Conservation (phyloP, 1,140 invertebrate species). For the Coptotermes formosanus region DNA sequence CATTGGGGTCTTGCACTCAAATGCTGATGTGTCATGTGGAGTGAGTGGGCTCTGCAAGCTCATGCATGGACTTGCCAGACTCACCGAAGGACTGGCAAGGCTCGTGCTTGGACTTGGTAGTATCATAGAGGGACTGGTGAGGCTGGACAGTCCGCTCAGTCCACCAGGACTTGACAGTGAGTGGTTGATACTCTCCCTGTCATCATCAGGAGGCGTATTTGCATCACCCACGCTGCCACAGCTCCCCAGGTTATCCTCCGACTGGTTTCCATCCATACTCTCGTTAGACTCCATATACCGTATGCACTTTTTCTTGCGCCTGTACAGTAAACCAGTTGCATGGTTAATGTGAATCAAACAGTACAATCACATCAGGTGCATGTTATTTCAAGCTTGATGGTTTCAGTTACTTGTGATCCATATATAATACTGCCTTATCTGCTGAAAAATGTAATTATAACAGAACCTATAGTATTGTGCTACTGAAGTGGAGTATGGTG, state of each 20-base stretch:
- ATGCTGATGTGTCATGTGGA: slow-evolving; percentile 45
- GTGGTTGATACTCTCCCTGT: slow-evolving; percentile 60
- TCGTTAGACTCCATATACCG: slow-evolving; percentile 81
- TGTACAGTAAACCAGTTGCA: slow-evolving; percentile 54
- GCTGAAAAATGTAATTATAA: neutral
- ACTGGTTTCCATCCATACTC: slow-evolving; percentile 69
- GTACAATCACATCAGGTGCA: neutral
- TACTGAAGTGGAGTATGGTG: no score
- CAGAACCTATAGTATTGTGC: no score
- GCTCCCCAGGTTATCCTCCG: slow-evolving; percentile 73
- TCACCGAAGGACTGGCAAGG: slow-evolving; percentile 64
- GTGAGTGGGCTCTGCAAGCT: slow-evolving; percentile 54
- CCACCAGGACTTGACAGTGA: slow-evolving; percentile 76
- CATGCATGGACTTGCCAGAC: slow-evolving; percentile 57
- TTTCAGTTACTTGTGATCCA: no score
- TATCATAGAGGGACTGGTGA: slow-evolving; percentile 71
- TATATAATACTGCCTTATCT: neutral
- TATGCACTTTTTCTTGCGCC: slow-evolving; percentile 98
- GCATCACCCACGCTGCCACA: slow-evolving; percentile 72
- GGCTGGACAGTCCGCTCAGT: slow-evolving; percentile 71
- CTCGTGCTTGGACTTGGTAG: slow-evolving; percentile 64
- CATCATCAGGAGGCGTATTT: slow-evolving; percentile 65
- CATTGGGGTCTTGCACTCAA: slow-evolving; percentile 41
- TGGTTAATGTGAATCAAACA: neutral
- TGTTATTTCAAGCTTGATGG: neutral